phyloP scores from a whole-genome alignment of 2,797 vertebrate genomes.

The Semotilus atromaculatus region DNA sequence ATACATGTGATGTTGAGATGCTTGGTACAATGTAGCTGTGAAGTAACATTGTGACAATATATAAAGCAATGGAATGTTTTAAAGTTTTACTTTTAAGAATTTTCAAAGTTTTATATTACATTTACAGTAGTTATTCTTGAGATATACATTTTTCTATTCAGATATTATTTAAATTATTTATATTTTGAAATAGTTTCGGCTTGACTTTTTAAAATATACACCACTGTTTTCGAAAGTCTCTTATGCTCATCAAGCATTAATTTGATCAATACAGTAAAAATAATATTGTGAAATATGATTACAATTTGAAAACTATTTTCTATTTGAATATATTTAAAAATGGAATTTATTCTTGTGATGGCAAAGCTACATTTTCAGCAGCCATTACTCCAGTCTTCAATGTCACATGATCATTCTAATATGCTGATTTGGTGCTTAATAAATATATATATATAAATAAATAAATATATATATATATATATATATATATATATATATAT shows the following conservation, averaged over 20 bases:
- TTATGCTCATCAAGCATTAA: background rate
- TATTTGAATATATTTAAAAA: background rate
- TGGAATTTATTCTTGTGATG: background rate
- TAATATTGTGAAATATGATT: background rate
- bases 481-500: too few species aligned
- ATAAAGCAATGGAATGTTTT: background rate
- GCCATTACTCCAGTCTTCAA: background rate
- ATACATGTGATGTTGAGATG: conserved; percentile 19
- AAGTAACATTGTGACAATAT: background rate
- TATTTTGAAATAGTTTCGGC: background rate
- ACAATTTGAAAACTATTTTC: background rate
- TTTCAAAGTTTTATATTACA: background rate
- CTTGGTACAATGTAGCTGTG: background rate
- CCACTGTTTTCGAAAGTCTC: background rate
- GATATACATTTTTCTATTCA: background rate
- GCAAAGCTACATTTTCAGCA: background rate
- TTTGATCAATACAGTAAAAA: background rate
- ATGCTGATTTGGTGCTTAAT: background rate
- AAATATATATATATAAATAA: too few species aligned
- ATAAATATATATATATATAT: too few species aligned
- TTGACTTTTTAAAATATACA: background rate
- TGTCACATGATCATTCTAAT: background rate
- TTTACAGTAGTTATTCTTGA: background rate
- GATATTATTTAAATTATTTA: background rate
- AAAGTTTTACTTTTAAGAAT: too few species aligned